Base-by-base conservation (phyloP, 1,140 invertebrate species). In the Drosophila guanche region DNA sequence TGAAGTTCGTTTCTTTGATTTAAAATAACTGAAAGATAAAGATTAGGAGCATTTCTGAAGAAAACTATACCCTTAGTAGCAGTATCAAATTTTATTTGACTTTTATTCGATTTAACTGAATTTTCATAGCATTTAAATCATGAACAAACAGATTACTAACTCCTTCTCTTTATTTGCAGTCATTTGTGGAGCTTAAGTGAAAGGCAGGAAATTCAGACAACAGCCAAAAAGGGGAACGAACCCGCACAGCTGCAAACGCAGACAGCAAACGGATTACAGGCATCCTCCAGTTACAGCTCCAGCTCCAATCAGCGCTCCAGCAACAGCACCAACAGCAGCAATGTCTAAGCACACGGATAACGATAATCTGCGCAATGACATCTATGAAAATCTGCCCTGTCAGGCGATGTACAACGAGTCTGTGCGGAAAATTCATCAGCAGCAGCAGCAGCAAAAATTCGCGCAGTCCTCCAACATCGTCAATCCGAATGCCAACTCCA, bases 321-420 rank as follows among this genome's bases (percentile, higher is more conserved):
- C 29, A 53, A 29, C 29, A 25, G 41, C 50, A 20, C 40, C 40
- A 63, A 22, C 41, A 37, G 45, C 48, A 63, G 76, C 81, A 68
- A 91, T 91, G 90, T 91, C 90, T 51, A 91, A 90, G 76, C 90
- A 91, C 68, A 68, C 88, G 46, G 85, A 91, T 74, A 91, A 90
- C 63, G 90, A 91, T 77, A 91, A 91, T 78, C 72, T 89, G 66
- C 90, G 90, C 66, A 91, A 91, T 81, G 90, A 91, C 70, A 91
- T 91, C 69, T 91, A 91, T 68, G 90, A 91, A 69, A 91, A 91
- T 79, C 68, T 91, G 68, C 90, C 90, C 25, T 91, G 90, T 62
- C 90, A 91, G 85, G 90, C 90, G 51, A 91, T 91, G 90, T 91
- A 88, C 73, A 91, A 91, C 73, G 90, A 91, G 33, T 90, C 90